Conservation (phyloP, 2,888 invertebrate genomes). For the Anoplius nigerrimus region DNA sequence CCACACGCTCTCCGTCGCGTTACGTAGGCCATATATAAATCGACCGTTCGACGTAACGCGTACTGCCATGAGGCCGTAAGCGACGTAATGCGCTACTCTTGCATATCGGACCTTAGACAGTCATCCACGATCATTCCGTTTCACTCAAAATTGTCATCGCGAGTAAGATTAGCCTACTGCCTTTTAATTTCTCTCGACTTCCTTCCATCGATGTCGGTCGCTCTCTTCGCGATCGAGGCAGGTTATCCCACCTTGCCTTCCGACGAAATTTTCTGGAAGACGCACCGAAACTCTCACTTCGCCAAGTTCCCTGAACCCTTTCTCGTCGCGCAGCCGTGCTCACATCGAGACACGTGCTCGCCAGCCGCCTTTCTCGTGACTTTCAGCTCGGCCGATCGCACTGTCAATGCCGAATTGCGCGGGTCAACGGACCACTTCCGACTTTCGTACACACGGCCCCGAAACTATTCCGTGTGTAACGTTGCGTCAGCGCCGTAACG, state of each 20-base stretch:
- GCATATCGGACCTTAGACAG: too few relatives aligned
- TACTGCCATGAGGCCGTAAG: too few relatives aligned
- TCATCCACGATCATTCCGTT: too few relatives aligned
- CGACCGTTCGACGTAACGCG: too few relatives aligned
- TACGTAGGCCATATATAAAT: too few relatives aligned
- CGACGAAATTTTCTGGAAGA: conserved; percentile 31
- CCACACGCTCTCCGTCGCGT: too few relatives aligned
- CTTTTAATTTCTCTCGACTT: neutral
- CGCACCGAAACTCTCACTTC: conserved; percentile 39
- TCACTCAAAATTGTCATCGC: too few relatives aligned
- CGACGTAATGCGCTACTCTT: too few relatives aligned
- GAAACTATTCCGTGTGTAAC: conserved; percentile 10
- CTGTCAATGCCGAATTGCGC: conserved; percentile 68
- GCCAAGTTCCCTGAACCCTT: conserved; percentile 35
- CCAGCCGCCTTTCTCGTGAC: conserved; percentile 41
- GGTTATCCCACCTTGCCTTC: neutral
- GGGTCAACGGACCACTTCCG: conserved; percentile 67
- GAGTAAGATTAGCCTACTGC: too few relatives aligned
- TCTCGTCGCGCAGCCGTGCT: conserved; percentile 5
- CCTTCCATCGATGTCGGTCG: neutral
- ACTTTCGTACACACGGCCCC: conserved; percentile 45
- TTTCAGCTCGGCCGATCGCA: conserved; percentile 34
- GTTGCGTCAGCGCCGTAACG: conserved; percentile 5
- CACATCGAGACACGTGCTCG: neutral
- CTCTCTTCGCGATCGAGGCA: neutral